Evolutionary conservation across 2,113 vertebrate genomes (phyloP).

Genomic region (Oryzias woworae): DNA sequence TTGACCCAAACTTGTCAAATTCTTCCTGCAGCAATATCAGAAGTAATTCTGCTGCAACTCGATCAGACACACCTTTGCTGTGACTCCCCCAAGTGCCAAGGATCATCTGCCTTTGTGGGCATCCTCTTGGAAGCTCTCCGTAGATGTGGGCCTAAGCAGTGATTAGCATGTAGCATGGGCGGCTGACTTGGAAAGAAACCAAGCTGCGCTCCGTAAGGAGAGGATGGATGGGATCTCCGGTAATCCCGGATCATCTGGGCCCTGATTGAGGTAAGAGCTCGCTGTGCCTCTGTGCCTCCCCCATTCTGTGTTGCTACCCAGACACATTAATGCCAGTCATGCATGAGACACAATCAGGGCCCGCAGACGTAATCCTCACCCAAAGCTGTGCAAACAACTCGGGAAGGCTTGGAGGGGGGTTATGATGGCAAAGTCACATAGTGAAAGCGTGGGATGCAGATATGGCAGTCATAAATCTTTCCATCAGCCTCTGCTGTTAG

Average conservation of each 20-base stretch:
- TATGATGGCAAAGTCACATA: constrained; percentile 42
- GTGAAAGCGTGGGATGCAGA: constrained; percentile 29
- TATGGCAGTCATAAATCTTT: constrained; percentile 36
- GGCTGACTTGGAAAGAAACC: constrained; percentile 41
- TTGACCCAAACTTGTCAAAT: not conserved
- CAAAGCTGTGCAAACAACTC: constrained; percentile 64
- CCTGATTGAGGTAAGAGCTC: constrained; percentile 59
- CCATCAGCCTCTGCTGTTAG: constrained; percentile 20
- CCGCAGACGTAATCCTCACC: constrained; percentile 51
- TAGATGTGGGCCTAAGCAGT: constrained; percentile 26
- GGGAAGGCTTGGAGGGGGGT: constrained; percentile 31
- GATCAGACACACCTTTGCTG: not conserved
- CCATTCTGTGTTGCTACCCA: constrained; percentile 56
- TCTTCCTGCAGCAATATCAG: not conserved
- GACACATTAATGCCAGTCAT: constrained; percentile 66
- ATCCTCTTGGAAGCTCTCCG: constrained; percentile 1
- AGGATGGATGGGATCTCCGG: constrained; percentile 48
- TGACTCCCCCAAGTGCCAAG: not conserved
- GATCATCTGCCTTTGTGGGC: constrained; percentile 5
- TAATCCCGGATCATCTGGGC: constrained; percentile 67
- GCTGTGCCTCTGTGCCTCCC: constrained; percentile 47
- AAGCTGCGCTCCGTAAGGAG: constrained; percentile 36
- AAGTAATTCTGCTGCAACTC: not conserved
- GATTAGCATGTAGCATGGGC: constrained; percentile 51
- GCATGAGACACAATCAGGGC: constrained; percentile 61